Evolutionary conservation across 2,888 invertebrate species (phyloP), one percentile per base, ranked within the genome.

Genomic region (Capitulum mitella): DNA sequence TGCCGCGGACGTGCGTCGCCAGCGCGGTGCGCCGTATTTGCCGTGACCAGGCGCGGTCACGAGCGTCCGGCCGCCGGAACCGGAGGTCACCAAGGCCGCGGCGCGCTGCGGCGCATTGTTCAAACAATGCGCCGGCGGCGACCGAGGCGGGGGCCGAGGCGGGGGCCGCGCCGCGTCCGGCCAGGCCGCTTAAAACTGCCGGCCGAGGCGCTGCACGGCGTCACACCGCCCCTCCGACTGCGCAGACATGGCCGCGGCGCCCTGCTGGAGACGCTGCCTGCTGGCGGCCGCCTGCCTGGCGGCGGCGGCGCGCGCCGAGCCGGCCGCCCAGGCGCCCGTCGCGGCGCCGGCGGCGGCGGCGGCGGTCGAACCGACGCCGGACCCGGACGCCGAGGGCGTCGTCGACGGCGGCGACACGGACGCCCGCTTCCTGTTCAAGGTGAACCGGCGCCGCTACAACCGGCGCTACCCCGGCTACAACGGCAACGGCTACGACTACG

Each of bases 341-440:
- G 6, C 58, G 32, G 14, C 32, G 61, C 1, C 61, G 32, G 14
- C 32, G 54, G 26, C 54, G 54, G 54, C 54, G 54, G 54, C 26
- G n/a, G 58, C 8, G n/a, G 58, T 3, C 58, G 34, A 37, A 22
- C 37, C 1, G 0, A 22, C 22, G 70, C 34, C 22, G 22, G 16
- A 70, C 37, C 70, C 70, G 32, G 70, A 70, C 70, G 70, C 70
- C 6, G 70, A 70, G 70, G 37, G 70, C 3, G 32, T 37, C 34
- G 34, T 22, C 37, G 37, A 8, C 34, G 70, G 14, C 37, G 70
- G 70, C 37, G 70, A 70, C 16, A 70, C 70, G 2, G 32, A 32
- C 22, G 70, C 70, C 19, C 70, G 70, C 70, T 70, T 70, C 70
- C 26, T 70, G 6, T 70, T 70, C 37, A 70, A 70, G 70, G 16